Base-by-base conservation (phyloP, 2,888 invertebrate species). In the Sarcophaga carnaria region DNA sequence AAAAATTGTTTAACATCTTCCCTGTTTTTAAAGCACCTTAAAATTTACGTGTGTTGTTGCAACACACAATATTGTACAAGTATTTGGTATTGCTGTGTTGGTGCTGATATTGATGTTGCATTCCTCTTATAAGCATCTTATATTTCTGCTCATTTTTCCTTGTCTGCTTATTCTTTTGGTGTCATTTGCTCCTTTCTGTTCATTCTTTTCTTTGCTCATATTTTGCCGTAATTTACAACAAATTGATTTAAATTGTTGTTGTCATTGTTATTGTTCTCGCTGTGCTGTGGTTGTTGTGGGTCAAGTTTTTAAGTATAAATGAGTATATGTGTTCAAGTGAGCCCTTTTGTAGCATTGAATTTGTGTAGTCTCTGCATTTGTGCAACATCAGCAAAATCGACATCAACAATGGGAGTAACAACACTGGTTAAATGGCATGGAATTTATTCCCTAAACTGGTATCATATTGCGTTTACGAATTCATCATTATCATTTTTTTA, bases 181-280 rank as follows among this genome's bases (percentile, higher is more conserved):
- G 1, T 22, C 22, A 22, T 22, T 22, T 22, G 22, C 22, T 22
- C 22, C 1, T 22, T 22, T 22, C 1, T 22, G 22, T 1, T 22
- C 22, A 1, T 1, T 1, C 22, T 22, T 22, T 22, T 22, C 22
- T 63, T 22, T 17, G n/a, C 47, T 80, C n/a, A n/a, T 62, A 45
- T 54, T 49, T 80, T 82, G 71, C 62, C n/a, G 6, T 78, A 71
- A 82, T 86, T 86, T 76, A 71, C 60, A 79, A 83, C 79, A 86
- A 86, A 86, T 86, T 86, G 83, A 80, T 83, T 86, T 83, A 86
- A 83, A 86, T 86, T 80, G 79, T 80, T 86, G 63, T 47, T 72
- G 69, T 63, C 62, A 62, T 70, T 49, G 78, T 27, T 78, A 69
- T 63, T n/a, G 78, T 62, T 70, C 4, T 17, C 5, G 17, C 17